phyloP scores from a whole-genome alignment of 1,140 invertebrate species.

The Danaus melanippus region DNA sequence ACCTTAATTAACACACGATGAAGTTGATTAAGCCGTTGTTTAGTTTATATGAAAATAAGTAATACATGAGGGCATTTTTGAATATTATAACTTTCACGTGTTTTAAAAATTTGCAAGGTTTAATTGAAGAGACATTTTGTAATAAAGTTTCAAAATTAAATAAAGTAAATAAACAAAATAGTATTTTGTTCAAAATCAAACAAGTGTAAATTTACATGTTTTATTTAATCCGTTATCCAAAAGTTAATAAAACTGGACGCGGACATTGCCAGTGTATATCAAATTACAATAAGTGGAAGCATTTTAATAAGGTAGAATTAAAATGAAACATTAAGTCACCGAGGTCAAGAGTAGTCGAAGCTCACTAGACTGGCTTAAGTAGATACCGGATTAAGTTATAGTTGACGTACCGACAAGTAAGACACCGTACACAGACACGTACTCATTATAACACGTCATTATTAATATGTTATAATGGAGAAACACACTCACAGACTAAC shows the following conservation, averaged over 20 bases:
- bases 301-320: constrained; percentile 1
- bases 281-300: too few relatives aligned
- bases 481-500: not conserved
- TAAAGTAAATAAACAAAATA: not conserved
- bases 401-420: constrained; percentile 40
- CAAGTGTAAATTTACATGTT: too few relatives aligned
- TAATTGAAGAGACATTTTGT: too few relatives aligned
- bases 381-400: constrained; percentile 27
- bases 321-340: not conserved
- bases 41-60: too few relatives aligned
- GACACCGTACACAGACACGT: constrained; percentile 29
- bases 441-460: constrained; percentile 12
- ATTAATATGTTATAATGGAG: not conserved
- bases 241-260: too few relatives aligned
- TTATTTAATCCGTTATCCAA: too few relatives aligned
- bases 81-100: not conserved
- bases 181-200: too few relatives aligned
- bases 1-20: constrained; percentile 3
- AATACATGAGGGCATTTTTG: not conserved
- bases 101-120: not conserved
- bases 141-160: too few relatives aligned
- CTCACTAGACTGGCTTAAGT: constrained; percentile 16
- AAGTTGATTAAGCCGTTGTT: constrained; percentile 1
- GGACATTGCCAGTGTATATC: too few relatives aligned
- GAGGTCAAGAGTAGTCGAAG: not conserved